phyloP scores from a whole-genome alignment of 37 sponge, comb jelly and placozoan species.

The Agelas oroides region DNA sequence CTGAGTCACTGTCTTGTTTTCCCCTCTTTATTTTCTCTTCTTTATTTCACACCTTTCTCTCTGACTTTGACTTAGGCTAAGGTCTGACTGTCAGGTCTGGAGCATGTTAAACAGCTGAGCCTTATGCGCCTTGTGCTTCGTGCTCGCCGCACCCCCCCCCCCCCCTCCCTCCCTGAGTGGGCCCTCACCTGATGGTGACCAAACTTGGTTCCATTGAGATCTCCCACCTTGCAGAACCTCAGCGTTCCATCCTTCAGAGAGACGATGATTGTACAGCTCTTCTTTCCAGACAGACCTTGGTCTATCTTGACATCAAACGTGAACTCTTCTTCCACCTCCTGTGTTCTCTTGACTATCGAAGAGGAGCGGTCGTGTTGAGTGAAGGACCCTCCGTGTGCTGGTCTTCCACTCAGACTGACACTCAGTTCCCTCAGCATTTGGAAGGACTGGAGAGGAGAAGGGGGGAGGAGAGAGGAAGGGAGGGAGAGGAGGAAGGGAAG shows the following conservation, averaged over 20 bases:
- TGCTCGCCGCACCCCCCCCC: no score
- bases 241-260: constrained; percentile 36
- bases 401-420: constrained; percentile 2
- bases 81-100: no score
- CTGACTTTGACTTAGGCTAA: no score
- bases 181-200: constrained; percentile 52
- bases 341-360: no score
- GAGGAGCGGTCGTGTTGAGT: no score
- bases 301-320: constrained; percentile 46
- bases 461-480: not conserved
- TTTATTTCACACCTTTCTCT: no score
- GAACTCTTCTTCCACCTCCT: no score
- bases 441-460: constrained; percentile 12
- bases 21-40: no score
- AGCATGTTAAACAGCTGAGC: no score
- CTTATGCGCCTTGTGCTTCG: no score
- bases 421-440: constrained; percentile 57
- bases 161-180: no score
- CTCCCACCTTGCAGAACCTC: constrained; percentile 40
- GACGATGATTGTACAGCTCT: constrained; percentile 25
- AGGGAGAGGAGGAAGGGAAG: not conserved
- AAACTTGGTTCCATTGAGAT: constrained; percentile 12
- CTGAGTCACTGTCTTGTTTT: no score
- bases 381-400: not conserved
- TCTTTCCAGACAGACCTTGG: constrained; percentile 29